Conservation (phyloP, 2,113 vertebrate genomes). For the Alethe diademata region DNA sequence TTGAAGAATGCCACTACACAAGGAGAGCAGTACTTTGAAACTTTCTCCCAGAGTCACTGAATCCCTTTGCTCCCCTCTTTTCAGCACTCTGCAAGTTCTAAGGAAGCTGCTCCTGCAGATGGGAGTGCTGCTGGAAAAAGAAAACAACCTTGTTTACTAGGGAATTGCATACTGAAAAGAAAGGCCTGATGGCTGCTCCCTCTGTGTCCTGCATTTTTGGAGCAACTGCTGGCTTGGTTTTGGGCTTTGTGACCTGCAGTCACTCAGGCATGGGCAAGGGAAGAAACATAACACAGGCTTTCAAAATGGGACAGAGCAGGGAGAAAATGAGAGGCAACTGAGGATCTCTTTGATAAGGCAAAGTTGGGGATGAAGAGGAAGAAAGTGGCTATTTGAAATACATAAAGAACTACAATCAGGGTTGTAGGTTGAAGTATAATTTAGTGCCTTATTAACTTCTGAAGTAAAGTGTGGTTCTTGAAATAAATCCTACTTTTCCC, state of each 20-base stretch:
- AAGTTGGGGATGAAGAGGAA: not conserved
- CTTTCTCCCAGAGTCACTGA: not conserved
- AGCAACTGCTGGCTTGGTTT: not conserved
- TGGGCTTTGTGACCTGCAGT: not conserved
- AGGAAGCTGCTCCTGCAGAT: not conserved
- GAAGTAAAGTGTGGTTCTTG: not conserved
- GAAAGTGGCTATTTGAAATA: not conserved
- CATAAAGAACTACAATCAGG: not conserved
- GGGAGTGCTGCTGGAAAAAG: not conserved
- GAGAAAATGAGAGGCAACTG: not conserved
- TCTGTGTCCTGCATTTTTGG: not conserved
- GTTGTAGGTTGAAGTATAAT: not conserved
- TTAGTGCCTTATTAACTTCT: not conserved
- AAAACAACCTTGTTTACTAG: not conserved
- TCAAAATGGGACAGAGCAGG: not conserved
- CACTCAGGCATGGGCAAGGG: not conserved
- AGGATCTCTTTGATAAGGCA: not conserved
- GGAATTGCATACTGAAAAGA: not conserved
- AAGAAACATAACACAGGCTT: not conserved
- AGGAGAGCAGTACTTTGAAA: not conserved
- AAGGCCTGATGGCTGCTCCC: not conserved
- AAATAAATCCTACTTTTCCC: not conserved
- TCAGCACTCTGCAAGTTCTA: not conserved
- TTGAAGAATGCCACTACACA: not conserved
- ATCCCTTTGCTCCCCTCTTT: not conserved